Base-by-base conservation (phyloP, 2,888 invertebrate species). In the Cylindroiulus punctatus region DNA sequence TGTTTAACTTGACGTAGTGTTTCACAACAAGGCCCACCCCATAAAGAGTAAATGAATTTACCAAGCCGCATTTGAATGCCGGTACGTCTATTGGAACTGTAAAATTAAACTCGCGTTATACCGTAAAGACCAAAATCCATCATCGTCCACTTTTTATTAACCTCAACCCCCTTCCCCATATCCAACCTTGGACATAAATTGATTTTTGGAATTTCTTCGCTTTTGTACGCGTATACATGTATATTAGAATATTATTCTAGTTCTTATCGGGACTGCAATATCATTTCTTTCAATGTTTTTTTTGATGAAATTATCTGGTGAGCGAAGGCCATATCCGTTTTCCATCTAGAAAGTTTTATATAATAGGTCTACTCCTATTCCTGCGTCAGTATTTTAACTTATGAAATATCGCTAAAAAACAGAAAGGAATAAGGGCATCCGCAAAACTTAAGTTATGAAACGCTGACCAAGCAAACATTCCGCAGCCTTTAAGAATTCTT, bases 391-490 rank as follows among this genome's bases (percentile, higher is more conserved):
- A 57, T 57, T 57, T 57, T 57, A 22, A 57, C 22, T 57, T 57
- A 57, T 57, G 57, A 57, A 57, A 57, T 57, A 57, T 57, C 22
- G 57, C 57, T 1, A 52, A 57, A 57, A 57, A 22, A 22, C 22
- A 22, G 52, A 4, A 52, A 36, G 7, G 36, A 22, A 22, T 8
- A 22, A 4, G 22, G 7, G 57, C 57, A 57, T 22, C 1, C 57
- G 19, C 22, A 22, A 8, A 22, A 22, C 22, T 57, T 57, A 22
- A 22, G 22, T 57, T 57, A 57, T 57, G 57, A 57, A 57, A 57
- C 22, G 57, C 57, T 57, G 57, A 57, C 57, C 57, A 57, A 1
- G 57, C 57, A 57, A 57, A 22, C 57, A 57, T 57, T 57, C 57
- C 57, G 57, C 19, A 57, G 57, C 57, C 47, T 22, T 57, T 57